A percentile compares a stretch with the other conserved stretches of the same genome.
Conservation (phyloP, 2,797 vertebrate species). For the Mormyrus hasselquistii region DNA sequence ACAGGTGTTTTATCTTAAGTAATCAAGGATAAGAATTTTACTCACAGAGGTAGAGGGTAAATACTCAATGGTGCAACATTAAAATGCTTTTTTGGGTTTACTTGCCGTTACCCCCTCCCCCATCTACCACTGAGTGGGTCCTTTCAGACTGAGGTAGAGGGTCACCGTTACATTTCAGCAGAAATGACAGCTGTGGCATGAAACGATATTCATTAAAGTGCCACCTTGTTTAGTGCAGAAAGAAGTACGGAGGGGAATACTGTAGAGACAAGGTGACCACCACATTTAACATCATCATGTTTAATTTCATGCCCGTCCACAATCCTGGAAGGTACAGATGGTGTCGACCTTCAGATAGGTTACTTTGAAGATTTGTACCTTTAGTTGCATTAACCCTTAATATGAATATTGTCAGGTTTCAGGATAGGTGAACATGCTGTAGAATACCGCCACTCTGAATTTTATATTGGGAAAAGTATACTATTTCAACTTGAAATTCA, state of each 20-base stretch:
- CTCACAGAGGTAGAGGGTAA: not conserved
- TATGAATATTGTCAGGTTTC: not conserved
- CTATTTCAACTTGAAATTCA: not conserved
- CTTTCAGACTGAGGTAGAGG: not conserved
- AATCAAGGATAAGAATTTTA: not conserved
- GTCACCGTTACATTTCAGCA: not conserved
- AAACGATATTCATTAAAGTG: not conserved
- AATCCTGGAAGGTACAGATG: not conserved
- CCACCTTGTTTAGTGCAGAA: not conserved
- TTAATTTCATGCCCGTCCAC: not conserved
- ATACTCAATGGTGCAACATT: not conserved
- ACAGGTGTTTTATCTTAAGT: not conserved
- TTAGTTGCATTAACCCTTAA: not conserved
- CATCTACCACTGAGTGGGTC: not conserved
- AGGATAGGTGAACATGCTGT: not conserved
- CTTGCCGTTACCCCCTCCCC: not conserved
- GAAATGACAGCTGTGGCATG: not conserved
- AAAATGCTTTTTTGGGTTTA: not conserved
- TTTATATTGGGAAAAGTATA: not conserved
- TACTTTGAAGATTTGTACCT: not conserved
- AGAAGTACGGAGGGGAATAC: not conserved
- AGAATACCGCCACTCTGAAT: not conserved
- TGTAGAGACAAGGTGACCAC: not conserved
- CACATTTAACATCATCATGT: not conserved
- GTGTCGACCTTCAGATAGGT: not conserved